Conservation (phyloP, 2,888 invertebrate species). For the Calliopum simillimum region DNA sequence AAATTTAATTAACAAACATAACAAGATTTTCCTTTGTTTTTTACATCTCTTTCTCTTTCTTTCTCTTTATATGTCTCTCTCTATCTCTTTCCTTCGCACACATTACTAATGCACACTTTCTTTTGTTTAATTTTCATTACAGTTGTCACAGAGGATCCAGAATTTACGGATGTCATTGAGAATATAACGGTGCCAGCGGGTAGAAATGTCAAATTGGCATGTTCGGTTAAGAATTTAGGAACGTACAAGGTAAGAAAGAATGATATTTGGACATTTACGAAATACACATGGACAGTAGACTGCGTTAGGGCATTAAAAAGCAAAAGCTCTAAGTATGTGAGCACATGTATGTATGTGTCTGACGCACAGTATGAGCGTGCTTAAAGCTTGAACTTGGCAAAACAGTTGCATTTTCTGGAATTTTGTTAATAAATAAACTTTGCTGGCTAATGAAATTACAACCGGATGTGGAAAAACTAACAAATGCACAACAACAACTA, state of each 20-base stretch:
- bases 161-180: constrained; percentile 90
- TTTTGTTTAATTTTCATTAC: constrained; percentile 68
- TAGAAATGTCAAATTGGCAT: constrained; percentile 67
- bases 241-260: constrained; percentile 65
- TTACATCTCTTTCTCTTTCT: constrained; percentile 2
- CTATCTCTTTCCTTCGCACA: neutral
- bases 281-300: no score
- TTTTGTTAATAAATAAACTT: constrained; percentile 26
- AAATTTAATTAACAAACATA: neutral
- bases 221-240: constrained; percentile 68
- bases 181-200: constrained; percentile 85
- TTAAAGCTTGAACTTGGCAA: neutral
- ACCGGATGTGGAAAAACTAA: neutral
- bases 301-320: no score
- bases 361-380: neutral
- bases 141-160: constrained; percentile 85
- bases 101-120: constrained; percentile 23
- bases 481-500: neutral
- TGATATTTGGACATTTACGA: neutral
- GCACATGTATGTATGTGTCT: neutral
- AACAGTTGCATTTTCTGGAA: constrained; percentile 4
- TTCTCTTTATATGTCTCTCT: constrained; percentile 11
- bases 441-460: constrained; percentile 14
- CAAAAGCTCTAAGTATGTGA: no score
- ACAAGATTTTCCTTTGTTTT: no score